A percentile compares a stretch with the other conserved stretches of the same genome.
Conservation (phyloP, 2,113 vertebrate genomes). For the Oreochromis spilurus region DNA sequence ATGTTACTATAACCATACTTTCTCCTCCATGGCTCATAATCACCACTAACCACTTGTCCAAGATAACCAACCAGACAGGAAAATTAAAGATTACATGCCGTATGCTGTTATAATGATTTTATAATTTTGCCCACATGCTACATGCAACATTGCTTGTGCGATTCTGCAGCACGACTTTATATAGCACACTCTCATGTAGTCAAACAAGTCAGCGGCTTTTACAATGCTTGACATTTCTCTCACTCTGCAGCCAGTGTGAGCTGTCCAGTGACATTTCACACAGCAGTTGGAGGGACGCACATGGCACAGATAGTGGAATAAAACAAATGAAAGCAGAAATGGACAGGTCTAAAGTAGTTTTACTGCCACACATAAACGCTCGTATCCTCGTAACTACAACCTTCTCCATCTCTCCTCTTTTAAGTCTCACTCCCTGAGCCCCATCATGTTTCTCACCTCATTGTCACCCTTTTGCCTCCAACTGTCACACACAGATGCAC, state of each 20-base stretch:
- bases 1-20: not conserved
- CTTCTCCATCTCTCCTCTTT: not conserved
- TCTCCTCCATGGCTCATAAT: not conserved
- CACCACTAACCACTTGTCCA: not conserved
- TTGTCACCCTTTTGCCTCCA: slow-evolving; percentile 36
- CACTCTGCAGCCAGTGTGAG: slow-evolving; percentile 37
- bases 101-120: not conserved
- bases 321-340: not conserved
- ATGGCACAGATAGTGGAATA: not conserved
- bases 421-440: slow-evolving; percentile 13
- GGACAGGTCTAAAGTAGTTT: not conserved
- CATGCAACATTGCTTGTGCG: not conserved
- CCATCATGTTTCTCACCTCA: slow-evolving; percentile 51
- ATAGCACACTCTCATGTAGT: not conserved
- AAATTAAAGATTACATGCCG: not conserved
- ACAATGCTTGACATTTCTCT: slow-evolving; percentile 65
- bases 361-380: not conserved
- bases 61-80: not conserved
- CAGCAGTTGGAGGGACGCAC: not conserved
- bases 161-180: not conserved
- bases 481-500: slow-evolving; percentile 1
- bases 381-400: not conserved
- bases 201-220: slow-evolving; percentile 23
- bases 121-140: not conserved
- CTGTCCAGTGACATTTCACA: slow-evolving; percentile 64